Evolutionary conservation across 2,888 invertebrate species (phyloP).

Genomic region (Hypomecis punctinalis): DNA sequence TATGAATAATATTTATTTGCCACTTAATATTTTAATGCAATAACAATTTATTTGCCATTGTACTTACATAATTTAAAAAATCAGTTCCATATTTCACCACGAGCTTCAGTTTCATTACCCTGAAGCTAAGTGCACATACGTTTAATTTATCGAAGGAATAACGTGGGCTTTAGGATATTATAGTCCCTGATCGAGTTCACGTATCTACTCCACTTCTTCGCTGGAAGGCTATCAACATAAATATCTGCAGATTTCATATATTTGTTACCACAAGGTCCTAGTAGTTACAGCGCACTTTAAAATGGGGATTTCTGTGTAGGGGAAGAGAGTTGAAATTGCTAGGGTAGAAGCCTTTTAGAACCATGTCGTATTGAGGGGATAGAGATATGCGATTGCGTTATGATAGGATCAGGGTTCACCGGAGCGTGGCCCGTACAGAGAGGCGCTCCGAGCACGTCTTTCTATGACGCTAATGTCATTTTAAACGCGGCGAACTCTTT

Average conservation of each 20-base stretch:
- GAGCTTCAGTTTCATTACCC: neutral
- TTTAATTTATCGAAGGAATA: conserved; percentile 63
- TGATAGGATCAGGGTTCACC: conserved; percentile 82
- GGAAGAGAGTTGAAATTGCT: conserved; percentile 57
- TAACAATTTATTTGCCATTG: no score
- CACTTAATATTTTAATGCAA: no score
- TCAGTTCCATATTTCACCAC: no score
- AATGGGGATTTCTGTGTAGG: conserved; percentile 29
- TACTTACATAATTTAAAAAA: no score
- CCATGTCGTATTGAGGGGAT: conserved; percentile 54
- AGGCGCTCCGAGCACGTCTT: conserved; percentile 63
- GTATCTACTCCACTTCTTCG: conserved; percentile 79
- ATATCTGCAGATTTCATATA: conserved; percentile 75
- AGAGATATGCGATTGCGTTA: conserved; percentile 81
- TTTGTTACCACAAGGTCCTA: conserved; percentile 55
- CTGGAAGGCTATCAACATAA: conserved; percentile 81
- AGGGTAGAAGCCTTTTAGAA: conserved; percentile 43
- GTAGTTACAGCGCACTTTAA: conserved; percentile 32
- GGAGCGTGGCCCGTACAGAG: conserved; percentile 69
- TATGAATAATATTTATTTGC: no score
- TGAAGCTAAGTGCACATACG: conserved; percentile 16
- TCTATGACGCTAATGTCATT: conserved; percentile 74
- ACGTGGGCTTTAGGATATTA: conserved; percentile 72
- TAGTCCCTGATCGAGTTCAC: conserved; percentile 77
- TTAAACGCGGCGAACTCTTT: conserved; percentile 66